These are phyloP conservation scores for Metallyticus violacea DNA, from an alignment of 2,888 invertebrate species.

Conservation along the genomic window DNA sequence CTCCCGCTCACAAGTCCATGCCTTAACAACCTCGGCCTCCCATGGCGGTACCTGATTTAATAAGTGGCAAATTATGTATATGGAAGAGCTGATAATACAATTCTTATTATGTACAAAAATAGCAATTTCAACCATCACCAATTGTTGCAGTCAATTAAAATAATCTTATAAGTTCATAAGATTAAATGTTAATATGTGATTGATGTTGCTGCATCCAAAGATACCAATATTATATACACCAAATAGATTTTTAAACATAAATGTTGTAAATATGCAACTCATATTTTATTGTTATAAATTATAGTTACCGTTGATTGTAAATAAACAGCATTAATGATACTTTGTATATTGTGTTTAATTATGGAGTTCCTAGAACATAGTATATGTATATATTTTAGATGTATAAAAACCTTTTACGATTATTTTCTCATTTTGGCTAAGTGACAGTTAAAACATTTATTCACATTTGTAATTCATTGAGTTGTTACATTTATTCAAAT, in stretches of 20 bases:
- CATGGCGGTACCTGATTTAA: too few species aligned
- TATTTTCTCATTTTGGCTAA: not conserved
- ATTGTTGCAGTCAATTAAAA: not conserved
- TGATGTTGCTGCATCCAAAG: not conserved
- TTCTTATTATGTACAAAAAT: not conserved
- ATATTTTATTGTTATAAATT: not conserved
- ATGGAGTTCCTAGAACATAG: not conserved
- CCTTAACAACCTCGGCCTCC: too few species aligned
- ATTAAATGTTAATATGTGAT: not conserved
- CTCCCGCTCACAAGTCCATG: too few species aligned
- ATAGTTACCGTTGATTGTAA: not conserved
- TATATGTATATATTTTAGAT: not conserved
- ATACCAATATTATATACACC: not conserved
- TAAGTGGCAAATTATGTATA: too few species aligned
- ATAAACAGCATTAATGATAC: not conserved
- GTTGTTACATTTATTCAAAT: too few species aligned
- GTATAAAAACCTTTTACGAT: not conserved
- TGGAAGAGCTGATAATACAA: too few species aligned
- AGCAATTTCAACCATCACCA: not conserved
- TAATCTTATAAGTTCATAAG: not conserved
- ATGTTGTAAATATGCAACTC: not conserved
- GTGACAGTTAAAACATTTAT: not conserved
- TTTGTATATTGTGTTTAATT: not conserved
- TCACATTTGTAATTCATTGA: too few species aligned
- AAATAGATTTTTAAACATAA: not conserved